Conservation (phyloP, 1,140 invertebrate genomes). For the Drosophila takahashii region DNA sequence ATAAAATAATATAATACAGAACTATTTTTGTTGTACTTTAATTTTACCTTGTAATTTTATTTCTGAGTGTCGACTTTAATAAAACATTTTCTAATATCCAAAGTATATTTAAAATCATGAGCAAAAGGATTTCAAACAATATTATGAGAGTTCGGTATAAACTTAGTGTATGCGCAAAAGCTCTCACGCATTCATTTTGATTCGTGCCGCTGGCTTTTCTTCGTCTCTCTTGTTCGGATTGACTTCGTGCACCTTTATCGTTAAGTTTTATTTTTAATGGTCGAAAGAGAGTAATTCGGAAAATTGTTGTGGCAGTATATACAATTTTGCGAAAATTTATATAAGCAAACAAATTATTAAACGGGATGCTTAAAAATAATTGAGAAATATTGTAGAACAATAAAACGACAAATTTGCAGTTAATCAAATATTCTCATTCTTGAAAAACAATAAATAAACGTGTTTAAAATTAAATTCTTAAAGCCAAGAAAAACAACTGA, state of each 20-base stretch:
- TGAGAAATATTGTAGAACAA: not conserved
- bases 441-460: not conserved
- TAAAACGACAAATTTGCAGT: not conserved
- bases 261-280: conserved; percentile 56
- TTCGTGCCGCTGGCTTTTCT: conserved; percentile 1
- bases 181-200: conserved; percentile 27
- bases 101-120: not conserved
- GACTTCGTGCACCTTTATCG: conserved; percentile 10
- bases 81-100: not conserved
- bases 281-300: conserved; percentile 65
- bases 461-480: not conserved
- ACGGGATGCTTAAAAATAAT: not conserved
- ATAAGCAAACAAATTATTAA: conserved; percentile 8
- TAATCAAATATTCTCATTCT: not conserved
- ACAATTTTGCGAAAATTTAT: conserved; percentile 51
- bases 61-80: not conserved
- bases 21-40: not conserved
- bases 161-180: conserved; percentile 13
- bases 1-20: not conserved
- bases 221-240: conserved; percentile 12
- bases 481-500: not conserved
- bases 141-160: conserved; percentile 4
- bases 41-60: not conserved
- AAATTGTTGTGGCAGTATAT: conserved; percentile 67
- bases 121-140: not conserved